Evolutionary conservation across 2,888 invertebrate genomes (phyloP).

Genomic region (Matsumyia berberina): DNA sequence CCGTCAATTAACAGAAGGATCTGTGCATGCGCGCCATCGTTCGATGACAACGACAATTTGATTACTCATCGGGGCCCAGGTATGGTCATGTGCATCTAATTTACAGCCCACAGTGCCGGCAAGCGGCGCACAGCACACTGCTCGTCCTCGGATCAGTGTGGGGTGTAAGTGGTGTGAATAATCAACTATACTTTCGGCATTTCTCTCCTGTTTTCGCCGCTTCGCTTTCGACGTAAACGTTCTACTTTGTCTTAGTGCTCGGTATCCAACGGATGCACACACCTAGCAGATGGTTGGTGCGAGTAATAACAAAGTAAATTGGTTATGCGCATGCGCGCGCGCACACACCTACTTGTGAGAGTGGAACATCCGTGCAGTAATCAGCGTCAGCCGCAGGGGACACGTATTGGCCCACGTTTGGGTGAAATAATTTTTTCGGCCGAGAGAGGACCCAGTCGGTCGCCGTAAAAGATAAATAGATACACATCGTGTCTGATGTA

Average conservation of each 20-base stretch:
- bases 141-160: not conserved
- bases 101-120: conserved; percentile 63
- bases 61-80: conserved; percentile 63
- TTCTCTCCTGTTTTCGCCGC: conserved; percentile 8
- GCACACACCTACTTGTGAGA: conserved; percentile 46
- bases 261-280: conserved; percentile 61
- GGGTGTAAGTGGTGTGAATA: conserved; percentile 16
- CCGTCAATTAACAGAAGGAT: conserved; percentile 51
- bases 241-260: conserved; percentile 54
- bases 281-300: conserved; percentile 52
- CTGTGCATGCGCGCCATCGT: conserved; percentile 36
- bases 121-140: not conserved
- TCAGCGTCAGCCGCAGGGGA: conserved; percentile 35
- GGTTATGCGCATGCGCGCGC: conserved; percentile 60
- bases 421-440: conserved; percentile 35
- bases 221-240: conserved; percentile 31
- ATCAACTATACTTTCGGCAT: conserved; percentile 25
- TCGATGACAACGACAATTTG: conserved; percentile 68
- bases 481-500: conserved; percentile 64
- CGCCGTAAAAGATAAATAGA: conserved; percentile 70
- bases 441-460: conserved; percentile 18
- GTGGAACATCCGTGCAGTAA: conserved; percentile 39
- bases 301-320: conserved; percentile 53
- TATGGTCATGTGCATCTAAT: conserved; percentile 71
- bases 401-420: conserved; percentile 45